phyloP scores from a whole-genome alignment of 1,140 invertebrate genomes.

The Tetranychus cinnabarinus region DNA sequence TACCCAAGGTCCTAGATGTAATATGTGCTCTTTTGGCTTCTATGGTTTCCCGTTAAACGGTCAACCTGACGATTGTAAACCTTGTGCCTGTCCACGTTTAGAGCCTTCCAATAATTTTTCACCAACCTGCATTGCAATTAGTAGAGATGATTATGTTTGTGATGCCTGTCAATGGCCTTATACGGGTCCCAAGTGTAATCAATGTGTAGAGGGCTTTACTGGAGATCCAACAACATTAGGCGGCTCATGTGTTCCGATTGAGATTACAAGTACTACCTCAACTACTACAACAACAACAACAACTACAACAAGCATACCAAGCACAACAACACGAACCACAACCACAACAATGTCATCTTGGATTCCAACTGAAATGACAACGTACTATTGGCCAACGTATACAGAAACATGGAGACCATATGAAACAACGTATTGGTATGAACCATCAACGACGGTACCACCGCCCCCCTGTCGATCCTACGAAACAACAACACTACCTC shows the following conservation, averaged over 20 bases:
- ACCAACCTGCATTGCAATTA: not conserved
- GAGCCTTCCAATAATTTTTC: not conserved
- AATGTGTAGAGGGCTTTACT: not conserved
- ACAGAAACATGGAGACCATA: not conserved
- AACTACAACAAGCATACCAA: too few relatives aligned
- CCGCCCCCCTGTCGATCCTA: too few relatives aligned
- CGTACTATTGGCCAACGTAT: not conserved
- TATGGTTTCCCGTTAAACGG: slow-evolving; percentile 52
- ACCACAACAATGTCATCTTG: too few relatives aligned
- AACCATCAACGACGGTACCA: too few relatives aligned
- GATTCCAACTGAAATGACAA: not conserved
- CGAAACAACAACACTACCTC: too few relatives aligned
- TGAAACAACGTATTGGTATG: too few relatives aligned
- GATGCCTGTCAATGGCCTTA: not conserved
- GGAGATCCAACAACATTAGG: not conserved
- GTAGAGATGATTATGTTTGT: not conserved
- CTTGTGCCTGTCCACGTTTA: slow-evolving; percentile 50
- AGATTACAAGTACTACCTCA: not conserved
- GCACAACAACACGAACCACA: too few relatives aligned
- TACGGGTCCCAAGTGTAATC: not conserved
- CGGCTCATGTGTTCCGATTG: not conserved
- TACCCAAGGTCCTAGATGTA: slow-evolving; percentile 47
- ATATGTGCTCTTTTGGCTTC: slow-evolving; percentile 60
- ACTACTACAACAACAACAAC: not conserved
- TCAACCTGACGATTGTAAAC: slow-evolving; percentile 46